phyloP scores from a whole-genome alignment of 1,140 invertebrate species.

The Gonioctena quinquepunctata region DNA sequence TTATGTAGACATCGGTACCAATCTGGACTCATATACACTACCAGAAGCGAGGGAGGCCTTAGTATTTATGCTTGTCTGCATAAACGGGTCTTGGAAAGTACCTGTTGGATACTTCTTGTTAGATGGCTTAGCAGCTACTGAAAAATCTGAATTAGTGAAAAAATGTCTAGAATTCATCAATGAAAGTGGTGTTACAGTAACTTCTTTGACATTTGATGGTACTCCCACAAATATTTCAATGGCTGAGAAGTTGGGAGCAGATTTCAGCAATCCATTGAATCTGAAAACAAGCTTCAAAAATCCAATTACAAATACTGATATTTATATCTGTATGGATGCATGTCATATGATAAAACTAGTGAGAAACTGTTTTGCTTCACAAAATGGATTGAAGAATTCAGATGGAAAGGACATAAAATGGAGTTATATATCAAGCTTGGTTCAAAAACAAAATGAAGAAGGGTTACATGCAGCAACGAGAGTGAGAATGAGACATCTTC shows the following conservation, averaged over 20 bases:
- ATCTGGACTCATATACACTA: conserved; percentile 26
- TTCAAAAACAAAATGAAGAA: conserved; percentile 15
- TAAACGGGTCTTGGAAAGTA: conserved; percentile 49
- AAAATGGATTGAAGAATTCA: background rate
- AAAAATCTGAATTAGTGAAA: conserved; percentile 23
- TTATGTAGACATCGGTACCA: conserved; percentile 42
- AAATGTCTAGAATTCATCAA: conserved; percentile 20
- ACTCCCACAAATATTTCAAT: conserved; percentile 21
- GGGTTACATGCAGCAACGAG: conserved; percentile 13
- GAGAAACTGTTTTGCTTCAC: conserved; percentile 15
- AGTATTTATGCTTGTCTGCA: conserved; percentile 43
- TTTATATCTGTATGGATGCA: conserved; percentile 20
- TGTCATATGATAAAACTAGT: conserved; percentile 28
- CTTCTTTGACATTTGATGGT: conserved; percentile 33
- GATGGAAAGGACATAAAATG: conserved; percentile 12
- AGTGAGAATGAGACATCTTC: conserved; percentile 6
- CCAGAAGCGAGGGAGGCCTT: conserved; percentile 44
- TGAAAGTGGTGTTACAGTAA: conserved; percentile 13
- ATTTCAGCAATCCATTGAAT: conserved; percentile 10
- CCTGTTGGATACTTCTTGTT: conserved; percentile 26
- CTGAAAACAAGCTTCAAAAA: conserved; percentile 27
- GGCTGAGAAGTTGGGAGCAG: conserved; percentile 13
- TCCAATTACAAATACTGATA: conserved; percentile 14
- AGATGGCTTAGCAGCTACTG: conserved; percentile 7
- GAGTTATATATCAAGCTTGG: conserved; percentile 8